These are phyloP conservation scores for Hucho hucho DNA, from an alignment of 2,113 vertebrate genomes.

Conservation along the genomic window DNA sequence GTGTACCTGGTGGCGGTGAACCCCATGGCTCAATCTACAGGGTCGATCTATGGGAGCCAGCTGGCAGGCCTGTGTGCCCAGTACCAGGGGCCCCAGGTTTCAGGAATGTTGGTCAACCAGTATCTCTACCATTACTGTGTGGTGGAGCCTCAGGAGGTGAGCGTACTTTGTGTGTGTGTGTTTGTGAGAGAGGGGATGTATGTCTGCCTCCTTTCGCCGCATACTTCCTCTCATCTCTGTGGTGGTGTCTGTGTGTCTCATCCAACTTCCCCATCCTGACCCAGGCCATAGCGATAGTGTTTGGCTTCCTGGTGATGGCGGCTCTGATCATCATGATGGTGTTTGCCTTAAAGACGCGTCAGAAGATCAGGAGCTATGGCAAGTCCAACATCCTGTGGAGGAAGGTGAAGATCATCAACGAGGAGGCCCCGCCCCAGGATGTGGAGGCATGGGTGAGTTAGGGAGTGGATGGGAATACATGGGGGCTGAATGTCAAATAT, in stretches of 20 bases:
- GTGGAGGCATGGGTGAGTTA: slow-evolving; percentile 87
- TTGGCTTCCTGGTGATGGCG: slow-evolving; percentile 78
- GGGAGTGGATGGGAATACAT: background rate
- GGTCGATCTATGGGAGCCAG: slow-evolving; percentile 74
- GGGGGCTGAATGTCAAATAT: no score
- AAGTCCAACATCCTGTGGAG: slow-evolving; percentile 87
- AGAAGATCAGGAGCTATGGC: slow-evolving; percentile 77
- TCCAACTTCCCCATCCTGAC: slow-evolving; percentile 2
- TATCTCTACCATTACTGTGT: slow-evolving; percentile 93
- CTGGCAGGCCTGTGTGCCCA: slow-evolving; percentile 78
- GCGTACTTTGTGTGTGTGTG: background rate
- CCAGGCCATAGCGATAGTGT: slow-evolving; percentile 86
- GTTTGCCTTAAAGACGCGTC: slow-evolving; percentile 84
- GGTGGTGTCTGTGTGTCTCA: background rate
- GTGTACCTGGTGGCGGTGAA: slow-evolving; percentile 87
- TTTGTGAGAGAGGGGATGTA: background rate
- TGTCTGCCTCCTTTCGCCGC: background rate
- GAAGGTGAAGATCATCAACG: slow-evolving; percentile 63
- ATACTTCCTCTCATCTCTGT: background rate
- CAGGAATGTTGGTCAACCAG: slow-evolving; percentile 75
- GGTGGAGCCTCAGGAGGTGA: slow-evolving; percentile 89
- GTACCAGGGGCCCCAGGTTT: slow-evolving; percentile 63
- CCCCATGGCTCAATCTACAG: slow-evolving; percentile 80
- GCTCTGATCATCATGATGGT: slow-evolving; percentile 85
- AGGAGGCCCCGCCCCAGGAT: slow-evolving; percentile 68